Evolutionary conservation across 2,888 invertebrate species (phyloP).

Genomic region (Nipponacmea schrenckii): DNA sequence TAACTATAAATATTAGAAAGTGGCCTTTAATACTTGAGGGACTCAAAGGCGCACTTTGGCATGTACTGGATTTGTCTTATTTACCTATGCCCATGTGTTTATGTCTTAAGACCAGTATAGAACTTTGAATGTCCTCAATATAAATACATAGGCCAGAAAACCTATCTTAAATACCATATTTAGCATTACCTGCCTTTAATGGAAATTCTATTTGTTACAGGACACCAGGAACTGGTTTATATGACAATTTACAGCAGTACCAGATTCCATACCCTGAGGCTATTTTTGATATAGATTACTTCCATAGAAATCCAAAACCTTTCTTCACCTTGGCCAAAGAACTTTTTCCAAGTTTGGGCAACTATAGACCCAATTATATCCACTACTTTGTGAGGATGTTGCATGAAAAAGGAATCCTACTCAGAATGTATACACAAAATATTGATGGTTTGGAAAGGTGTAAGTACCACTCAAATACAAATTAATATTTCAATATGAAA

Average conservation of each 20-base stretch:
- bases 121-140: too few species aligned
- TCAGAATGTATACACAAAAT: conserved; percentile 69
- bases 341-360: conserved; percentile 65
- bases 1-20: conserved; percentile 30
- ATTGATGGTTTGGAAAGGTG: conserved; percentile 69
- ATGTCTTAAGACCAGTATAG: too few species aligned
- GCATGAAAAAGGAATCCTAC: conserved; percentile 66
- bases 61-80: not conserved
- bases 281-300: conserved; percentile 69
- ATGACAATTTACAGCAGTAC: conserved; percentile 68
- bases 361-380: conserved; percentile 68
- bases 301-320: conserved; percentile 66
- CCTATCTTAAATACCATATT: too few species aligned
- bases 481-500: too few species aligned
- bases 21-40: not conserved
- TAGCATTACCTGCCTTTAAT: not conserved
- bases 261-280: conserved; percentile 69
- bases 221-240: conserved; percentile 69
- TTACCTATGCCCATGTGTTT: not conserved
- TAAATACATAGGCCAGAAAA: not conserved
- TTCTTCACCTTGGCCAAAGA: conserved; percentile 69
- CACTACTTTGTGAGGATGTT: conserved; percentile 68
- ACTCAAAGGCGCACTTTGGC: not conserved
- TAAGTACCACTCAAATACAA: conserved; percentile 53
- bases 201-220: conserved; percentile 42